A percentile compares a stretch with the other conserved stretches of the same genome.
Evolutionary conservation across 2,797 vertebrate species (phyloP).

Genomic region (Cirrhinus mrigala): DNA sequence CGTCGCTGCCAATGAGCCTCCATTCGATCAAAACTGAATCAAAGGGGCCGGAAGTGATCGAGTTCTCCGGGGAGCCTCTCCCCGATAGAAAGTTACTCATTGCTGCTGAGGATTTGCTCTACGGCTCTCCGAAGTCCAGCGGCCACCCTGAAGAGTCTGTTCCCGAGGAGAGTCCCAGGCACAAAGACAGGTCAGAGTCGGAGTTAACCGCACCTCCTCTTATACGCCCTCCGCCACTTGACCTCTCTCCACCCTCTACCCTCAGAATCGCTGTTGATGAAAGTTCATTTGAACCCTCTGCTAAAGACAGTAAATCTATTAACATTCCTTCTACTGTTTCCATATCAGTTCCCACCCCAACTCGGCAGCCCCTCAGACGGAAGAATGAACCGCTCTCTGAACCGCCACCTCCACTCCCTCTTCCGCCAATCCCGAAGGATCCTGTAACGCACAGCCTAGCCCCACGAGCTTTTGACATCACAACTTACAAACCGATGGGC

Average conservation of each 20-base stretch:
- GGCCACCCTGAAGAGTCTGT: constrained; percentile 65
- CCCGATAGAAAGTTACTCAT: constrained; percentile 72
- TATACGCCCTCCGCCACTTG: constrained; percentile 74
- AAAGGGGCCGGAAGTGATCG: constrained; percentile 62
- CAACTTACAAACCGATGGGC: constrained; percentile 92
- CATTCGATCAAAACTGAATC: constrained; percentile 69
- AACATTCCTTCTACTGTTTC: constrained; percentile 63
- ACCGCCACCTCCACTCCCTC: constrained; percentile 62
- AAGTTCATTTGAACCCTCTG: constrained; percentile 63
- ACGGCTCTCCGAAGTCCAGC: constrained; percentile 68
- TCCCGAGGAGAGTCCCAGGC: constrained; percentile 55
- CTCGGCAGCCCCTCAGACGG: constrained; percentile 82
- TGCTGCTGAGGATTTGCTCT: constrained; percentile 76
- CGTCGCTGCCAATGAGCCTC: constrained; percentile 70
- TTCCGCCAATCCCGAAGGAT: constrained; percentile 71
- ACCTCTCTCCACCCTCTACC: constrained; percentile 79
- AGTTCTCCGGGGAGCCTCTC: constrained; percentile 64
- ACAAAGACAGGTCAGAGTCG: constrained; percentile 68
- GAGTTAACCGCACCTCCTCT: constrained; percentile 73
- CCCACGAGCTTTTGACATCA: constrained; percentile 84
- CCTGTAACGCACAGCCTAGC: constrained; percentile 60
- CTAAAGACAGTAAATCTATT: constrained; percentile 75
- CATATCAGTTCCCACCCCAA: constrained; percentile 62
- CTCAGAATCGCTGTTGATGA: constrained; percentile 73
- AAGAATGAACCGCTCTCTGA: constrained; percentile 86